phyloP scores from a whole-genome alignment of 2,113 vertebrate genomes.

The Globicephala melas region DNA sequence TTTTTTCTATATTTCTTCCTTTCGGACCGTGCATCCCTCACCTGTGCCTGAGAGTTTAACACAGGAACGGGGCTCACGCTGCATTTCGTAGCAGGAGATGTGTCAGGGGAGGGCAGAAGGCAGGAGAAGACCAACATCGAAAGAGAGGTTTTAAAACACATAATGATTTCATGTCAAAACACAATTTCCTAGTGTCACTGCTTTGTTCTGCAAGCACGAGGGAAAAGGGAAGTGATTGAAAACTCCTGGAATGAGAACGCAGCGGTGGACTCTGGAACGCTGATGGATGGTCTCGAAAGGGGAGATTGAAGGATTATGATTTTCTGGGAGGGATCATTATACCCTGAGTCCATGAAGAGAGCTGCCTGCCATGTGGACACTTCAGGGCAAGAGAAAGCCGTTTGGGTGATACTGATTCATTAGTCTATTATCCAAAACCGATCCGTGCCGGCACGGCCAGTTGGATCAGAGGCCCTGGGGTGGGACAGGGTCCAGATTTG shows the following conservation, averaged over 20 bases:
- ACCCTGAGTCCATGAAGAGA: slow-evolving; percentile 77
- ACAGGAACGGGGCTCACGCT: neutral
- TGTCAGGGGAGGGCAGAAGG: slow-evolving; percentile 47
- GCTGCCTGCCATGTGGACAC: slow-evolving; percentile 79
- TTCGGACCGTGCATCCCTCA: neutral
- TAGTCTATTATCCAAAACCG: slow-evolving; percentile 79
- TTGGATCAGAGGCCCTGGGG: slow-evolving; percentile 50
- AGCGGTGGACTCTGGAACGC: slow-evolving; percentile 64
- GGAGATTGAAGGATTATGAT: slow-evolving; percentile 83
- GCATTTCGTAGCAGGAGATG: neutral
- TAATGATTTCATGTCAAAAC: slow-evolving; percentile 86
- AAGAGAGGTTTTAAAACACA: slow-evolving; percentile 81
- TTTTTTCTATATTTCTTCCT: neutral
- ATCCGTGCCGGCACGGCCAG: slow-evolving; percentile 63
- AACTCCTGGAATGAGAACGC: slow-evolving; percentile 76
- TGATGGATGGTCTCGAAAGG: slow-evolving; percentile 82
- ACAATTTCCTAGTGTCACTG: slow-evolving; percentile 83
- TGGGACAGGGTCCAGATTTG: neutral
- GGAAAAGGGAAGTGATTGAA: slow-evolving; percentile 81
- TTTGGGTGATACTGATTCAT: slow-evolving; percentile 82
- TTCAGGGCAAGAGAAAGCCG: slow-evolving; percentile 72
- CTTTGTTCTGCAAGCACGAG: slow-evolving; percentile 58
- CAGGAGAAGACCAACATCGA: slow-evolving; percentile 74
- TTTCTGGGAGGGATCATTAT: slow-evolving; percentile 82
- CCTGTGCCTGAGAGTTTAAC: neutral